Evolutionary conservation across 2,888 invertebrate species (phyloP).

Genomic region (Ennomos fuscantarius): DNA sequence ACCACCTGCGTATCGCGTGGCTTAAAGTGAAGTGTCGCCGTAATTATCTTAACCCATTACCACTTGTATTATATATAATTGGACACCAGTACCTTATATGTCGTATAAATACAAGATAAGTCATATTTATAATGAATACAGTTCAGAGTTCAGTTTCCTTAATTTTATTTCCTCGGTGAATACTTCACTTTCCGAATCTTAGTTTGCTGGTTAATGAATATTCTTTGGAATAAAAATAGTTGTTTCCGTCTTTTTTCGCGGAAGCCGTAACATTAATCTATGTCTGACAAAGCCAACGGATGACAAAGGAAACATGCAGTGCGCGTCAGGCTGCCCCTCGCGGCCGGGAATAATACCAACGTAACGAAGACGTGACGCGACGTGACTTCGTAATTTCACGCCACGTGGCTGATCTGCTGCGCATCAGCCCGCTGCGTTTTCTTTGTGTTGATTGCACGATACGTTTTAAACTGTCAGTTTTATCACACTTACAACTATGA

Average conservation of each 20-base stretch:
- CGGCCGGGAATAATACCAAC: constrained; percentile 50
- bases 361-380: constrained; percentile 35
- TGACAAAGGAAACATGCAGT: constrained; percentile 57
- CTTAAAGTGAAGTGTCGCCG: constrained; percentile 29
- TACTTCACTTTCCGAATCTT: constrained; percentile 35
- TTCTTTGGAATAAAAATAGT: constrained; percentile 47
- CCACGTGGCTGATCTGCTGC: constrained; percentile 12
- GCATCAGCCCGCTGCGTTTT: background rate
- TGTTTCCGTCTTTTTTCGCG: constrained; percentile 34
- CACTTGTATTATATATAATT: no score
- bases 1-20: background rate
- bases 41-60: constrained; percentile 42
- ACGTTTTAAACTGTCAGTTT: no score
- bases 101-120: no score
- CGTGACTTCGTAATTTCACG: constrained; percentile 42
- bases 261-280: constrained; percentile 61
- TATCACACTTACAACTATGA: no score
- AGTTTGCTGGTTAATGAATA: constrained; percentile 42
- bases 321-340: constrained; percentile 40
- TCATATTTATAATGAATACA: no score
- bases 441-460: no score
- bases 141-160: no score
- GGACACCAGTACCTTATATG: no score
- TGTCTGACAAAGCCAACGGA: constrained; percentile 64
- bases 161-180: constrained; percentile 19